Base-by-base conservation (phyloP, 2,888 invertebrate genomes). In the Philhelius pedissequus region DNA sequence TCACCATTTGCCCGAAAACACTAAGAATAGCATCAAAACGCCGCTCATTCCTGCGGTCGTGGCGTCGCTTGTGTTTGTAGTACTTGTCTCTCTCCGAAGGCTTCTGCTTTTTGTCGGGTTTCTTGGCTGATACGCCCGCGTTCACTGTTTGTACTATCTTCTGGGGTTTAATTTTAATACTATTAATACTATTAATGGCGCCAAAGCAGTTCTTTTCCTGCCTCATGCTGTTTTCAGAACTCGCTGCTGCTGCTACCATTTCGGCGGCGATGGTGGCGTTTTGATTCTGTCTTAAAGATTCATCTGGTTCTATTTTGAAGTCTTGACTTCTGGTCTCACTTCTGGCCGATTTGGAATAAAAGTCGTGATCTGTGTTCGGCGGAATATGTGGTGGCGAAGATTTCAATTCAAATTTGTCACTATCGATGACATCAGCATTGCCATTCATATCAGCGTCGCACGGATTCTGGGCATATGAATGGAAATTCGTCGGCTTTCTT, bases 401-500 rank as follows among this genome's bases (percentile, higher is more conserved):
- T 30, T n/a, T 18, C 9, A 13, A 18, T 3, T 35, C 13, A 32
- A 20, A 50, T 8, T 69, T 38, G 5, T 52, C 2, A 3, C 66
- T 52, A 3, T 75, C 64, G 7, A 62, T 45, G 7, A 68, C 45
- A 6, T 56, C 38, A 7, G 30, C 27, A 1, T 74, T 68, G 45
- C 56, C 70, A 35, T 71, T 58, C 11, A 50, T 48, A 20, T 27
- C 54, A 2, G 50, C 64, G 8, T 45, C 40, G n/a, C 64, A 48
- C 15, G 78, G 87, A 30, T 86, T 89, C 13, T 90, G 87, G 0
- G 90, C 90, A 48, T 90, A 90, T 58, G 90, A 91, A 75, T 90
- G 90, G 62, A 91, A 86, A 80, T 91, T 90, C 13, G 89, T 89
- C 9, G 90, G 89, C 66, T 89, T 89, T 18, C 89, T 89, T n/a